Evolutionary conservation across 2,113 vertebrate genomes (phyloP).

Genomic region (Dicaeum eximium): DNA sequence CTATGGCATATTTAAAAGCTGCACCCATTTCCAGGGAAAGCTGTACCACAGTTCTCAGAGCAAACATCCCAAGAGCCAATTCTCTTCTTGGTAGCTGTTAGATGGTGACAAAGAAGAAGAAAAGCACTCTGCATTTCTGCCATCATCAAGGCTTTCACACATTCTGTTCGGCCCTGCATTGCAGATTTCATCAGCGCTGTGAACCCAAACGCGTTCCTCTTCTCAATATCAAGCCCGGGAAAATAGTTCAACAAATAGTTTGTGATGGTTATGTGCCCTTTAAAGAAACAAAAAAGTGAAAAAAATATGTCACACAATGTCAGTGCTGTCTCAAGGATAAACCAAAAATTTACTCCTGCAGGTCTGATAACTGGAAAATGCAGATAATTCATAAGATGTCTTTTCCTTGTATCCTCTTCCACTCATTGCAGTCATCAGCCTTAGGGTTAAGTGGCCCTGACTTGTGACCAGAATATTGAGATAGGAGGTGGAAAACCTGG

Average conservation of each 20-base stretch:
- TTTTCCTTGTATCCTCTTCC: neutral
- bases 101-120: neutral
- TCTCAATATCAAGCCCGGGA: conserved; percentile 87
- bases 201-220: conserved; percentile 89
- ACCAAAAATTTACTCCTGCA: neutral
- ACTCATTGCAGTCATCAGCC: neutral
- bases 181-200: conserved; percentile 96
- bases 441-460: neutral
- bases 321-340: neutral
- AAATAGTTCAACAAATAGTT: conserved; percentile 95
- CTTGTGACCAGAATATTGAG: neutral
- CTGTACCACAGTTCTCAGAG: neutral
- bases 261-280: conserved; percentile 91
- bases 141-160: conserved; percentile 88
- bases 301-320: neutral
- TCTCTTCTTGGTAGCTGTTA: neutral
- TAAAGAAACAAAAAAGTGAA: conserved; percentile 11
- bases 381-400: neutral
- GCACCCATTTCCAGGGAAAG: neutral
- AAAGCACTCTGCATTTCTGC: conserved; percentile 77
- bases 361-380: neutral
- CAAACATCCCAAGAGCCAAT: neutral
- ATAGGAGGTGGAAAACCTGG: neutral
- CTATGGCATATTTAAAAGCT: neutral
- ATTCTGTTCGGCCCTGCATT: conserved; percentile 91